Conservation (phyloP, 2,113 vertebrate genomes). For the Melanerpes aurifrons region DNA sequence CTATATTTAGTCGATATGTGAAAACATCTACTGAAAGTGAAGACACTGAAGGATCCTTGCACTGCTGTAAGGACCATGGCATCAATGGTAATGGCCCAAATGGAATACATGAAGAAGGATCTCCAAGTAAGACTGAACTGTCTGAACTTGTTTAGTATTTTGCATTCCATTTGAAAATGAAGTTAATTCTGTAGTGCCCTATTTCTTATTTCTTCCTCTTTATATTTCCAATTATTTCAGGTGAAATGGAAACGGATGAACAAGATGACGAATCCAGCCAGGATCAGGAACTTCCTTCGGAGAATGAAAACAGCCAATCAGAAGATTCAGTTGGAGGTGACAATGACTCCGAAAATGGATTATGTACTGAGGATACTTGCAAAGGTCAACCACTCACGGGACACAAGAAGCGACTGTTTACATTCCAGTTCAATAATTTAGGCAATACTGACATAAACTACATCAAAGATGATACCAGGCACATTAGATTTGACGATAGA, state of each 20-base stretch:
- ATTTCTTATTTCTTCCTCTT: not conserved
- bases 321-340: slow-evolving; percentile 96
- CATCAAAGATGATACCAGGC: slow-evolving; percentile 93
- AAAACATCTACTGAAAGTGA: slow-evolving; percentile 82
- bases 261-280: slow-evolving; percentile 98
- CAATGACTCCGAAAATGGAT: slow-evolving; percentile 95
- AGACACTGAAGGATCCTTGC: slow-evolving; percentile 86
- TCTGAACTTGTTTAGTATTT: not conserved
- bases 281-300: slow-evolving; percentile 97
- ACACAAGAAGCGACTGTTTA: slow-evolving; percentile 92
- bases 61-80: slow-evolving; percentile 86
- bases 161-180: not conserved
- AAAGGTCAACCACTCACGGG: slow-evolving; percentile 83
- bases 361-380: slow-evolving; percentile 85
- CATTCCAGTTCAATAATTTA: slow-evolving; percentile 99
- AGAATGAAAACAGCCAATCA: slow-evolving; percentile 97
- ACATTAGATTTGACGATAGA: slow-evolving; percentile 95
- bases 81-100: slow-evolving; percentile 94
- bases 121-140: slow-evolving; percentile 87
- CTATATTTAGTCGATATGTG: slow-evolving; percentile 79
- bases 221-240: slow-evolving; percentile 63
- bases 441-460: slow-evolving; percentile 93
- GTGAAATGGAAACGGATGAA: slow-evolving; percentile 98
- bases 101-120: slow-evolving; percentile 93
- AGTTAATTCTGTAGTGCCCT: not conserved